Percentiles rank a stretch among this genome's conserved stretches.
phyloP scores from a whole-genome alignment of 1,140 invertebrate genomes.

The Diorhabda carinulata region DNA sequence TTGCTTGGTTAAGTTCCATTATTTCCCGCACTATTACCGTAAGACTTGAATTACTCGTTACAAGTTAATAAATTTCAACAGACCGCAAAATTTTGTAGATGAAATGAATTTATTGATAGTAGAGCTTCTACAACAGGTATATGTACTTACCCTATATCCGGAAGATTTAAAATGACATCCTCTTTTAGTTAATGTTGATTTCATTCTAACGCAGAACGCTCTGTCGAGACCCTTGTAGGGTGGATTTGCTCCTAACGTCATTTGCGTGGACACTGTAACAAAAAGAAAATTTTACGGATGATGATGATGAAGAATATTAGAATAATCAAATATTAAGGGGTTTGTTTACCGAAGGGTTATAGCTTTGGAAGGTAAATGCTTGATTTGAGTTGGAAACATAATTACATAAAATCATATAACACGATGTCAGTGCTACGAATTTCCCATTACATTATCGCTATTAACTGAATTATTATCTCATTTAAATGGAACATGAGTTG shows the following conservation, averaged over 20 bases:
- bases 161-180: slow-evolving; percentile 98
- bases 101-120: too few relatives aligned
- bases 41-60: too few relatives aligned
- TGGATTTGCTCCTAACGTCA: slow-evolving; percentile 72
- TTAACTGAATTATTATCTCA: too few relatives aligned
- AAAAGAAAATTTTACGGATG: slow-evolving; percentile 24
- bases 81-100: too few relatives aligned
- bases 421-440: too few relatives aligned
- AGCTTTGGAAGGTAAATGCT: not conserved
- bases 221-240: slow-evolving; percentile 83
- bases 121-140: not conserved
- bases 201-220: slow-evolving; percentile 95
- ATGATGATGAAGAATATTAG: not conserved
- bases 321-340: slow-evolving; percentile 13
- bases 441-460: too few relatives aligned
- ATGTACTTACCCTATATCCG: slow-evolving; percentile 85
- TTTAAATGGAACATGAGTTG: too few relatives aligned
- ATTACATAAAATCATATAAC: too few relatives aligned
- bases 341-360: not conserved
- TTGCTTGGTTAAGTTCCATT: too few relatives aligned
- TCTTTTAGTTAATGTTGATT: slow-evolving; percentile 93
- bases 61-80: too few relatives aligned
- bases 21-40: too few relatives aligned
- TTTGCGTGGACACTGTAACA: slow-evolving; percentile 76
- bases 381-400: too few relatives aligned